phyloP scores from a whole-genome alignment of 2,797 vertebrate genomes.

The Muraenolepis orangiensis region DNA sequence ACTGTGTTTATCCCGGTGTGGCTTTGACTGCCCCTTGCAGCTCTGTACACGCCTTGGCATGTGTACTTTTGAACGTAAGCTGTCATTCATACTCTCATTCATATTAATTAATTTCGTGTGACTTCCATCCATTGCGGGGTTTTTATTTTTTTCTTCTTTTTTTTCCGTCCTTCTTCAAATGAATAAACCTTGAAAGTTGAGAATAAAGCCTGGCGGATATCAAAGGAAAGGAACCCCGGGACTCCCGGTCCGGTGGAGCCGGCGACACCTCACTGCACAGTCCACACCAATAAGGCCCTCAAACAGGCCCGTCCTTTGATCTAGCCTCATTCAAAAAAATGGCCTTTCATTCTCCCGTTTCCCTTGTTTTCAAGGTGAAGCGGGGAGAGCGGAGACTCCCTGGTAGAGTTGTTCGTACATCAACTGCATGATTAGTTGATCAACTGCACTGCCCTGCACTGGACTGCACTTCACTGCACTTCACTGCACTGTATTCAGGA shows the following conservation, averaged over 20 bases:
- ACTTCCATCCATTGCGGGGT: background rate
- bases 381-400: background rate
- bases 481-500: too few relatives aligned
- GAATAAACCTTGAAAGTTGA: conserved; percentile 29
- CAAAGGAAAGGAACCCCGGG: conserved; percentile 22
- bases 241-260: background rate
- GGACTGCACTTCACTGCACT: too few relatives aligned
- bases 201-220: conserved; percentile 20
- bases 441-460: too few relatives aligned
- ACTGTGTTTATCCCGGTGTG: background rate
- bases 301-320: conserved; percentile 50
- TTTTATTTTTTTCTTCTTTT: too few relatives aligned
- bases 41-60: background rate
- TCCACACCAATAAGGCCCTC: conserved; percentile 27
- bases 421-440: too few relatives aligned
- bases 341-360: conserved; percentile 9
- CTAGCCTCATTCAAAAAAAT: conserved; percentile 52
- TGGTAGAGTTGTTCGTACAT: too few relatives aligned
- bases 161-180: conserved; percentile 4
- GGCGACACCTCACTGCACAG: conserved; percentile 37
- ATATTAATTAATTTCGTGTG: background rate
- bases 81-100: background rate
- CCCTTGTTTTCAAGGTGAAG: conserved; percentile 5
- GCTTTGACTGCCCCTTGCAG: background rate
- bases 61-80: background rate